Percentiles rank a stretch among this genome's conserved stretches.
Evolutionary conservation across 2,797 vertebrate species (phyloP).

Genomic region (Netta rufina): DNA sequence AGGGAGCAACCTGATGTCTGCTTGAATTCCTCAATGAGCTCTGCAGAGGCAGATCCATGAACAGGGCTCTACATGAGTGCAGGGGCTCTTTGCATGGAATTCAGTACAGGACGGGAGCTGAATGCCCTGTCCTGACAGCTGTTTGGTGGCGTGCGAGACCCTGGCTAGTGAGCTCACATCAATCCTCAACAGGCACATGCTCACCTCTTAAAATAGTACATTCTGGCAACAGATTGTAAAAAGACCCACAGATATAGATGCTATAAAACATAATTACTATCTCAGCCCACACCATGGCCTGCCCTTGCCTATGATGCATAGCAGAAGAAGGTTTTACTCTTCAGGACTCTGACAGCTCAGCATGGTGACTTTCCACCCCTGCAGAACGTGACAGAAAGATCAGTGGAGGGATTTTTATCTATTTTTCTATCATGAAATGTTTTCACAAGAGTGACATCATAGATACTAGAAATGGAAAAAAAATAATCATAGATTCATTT

Average conservation of each 20-base stretch:
- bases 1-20: not conserved
- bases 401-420: not conserved
- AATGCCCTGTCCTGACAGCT: conserved; percentile 39
- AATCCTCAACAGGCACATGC: conserved; percentile 27
- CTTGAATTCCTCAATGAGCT: not conserved
- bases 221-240: conserved; percentile 41
- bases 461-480: not conserved
- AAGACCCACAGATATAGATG: conserved; percentile 9
- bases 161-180: conserved; percentile 18
- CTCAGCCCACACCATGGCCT: not conserved
- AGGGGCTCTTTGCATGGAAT: not conserved
- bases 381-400: not conserved
- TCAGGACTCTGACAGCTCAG: not conserved
- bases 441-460: not conserved
- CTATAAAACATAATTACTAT: not conserved
- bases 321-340: not conserved
- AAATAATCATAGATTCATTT: not conserved
- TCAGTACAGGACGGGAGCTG: not conserved
- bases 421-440: not conserved
- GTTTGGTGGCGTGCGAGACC: not conserved
- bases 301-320: not conserved
- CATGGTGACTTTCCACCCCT: not conserved
- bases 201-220: conserved; percentile 62
- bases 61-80: not conserved
- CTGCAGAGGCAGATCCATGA: not conserved